Evolutionary conservation across 2,888 invertebrate species (phyloP).

Genomic region (Harpalus rubripes): DNA sequence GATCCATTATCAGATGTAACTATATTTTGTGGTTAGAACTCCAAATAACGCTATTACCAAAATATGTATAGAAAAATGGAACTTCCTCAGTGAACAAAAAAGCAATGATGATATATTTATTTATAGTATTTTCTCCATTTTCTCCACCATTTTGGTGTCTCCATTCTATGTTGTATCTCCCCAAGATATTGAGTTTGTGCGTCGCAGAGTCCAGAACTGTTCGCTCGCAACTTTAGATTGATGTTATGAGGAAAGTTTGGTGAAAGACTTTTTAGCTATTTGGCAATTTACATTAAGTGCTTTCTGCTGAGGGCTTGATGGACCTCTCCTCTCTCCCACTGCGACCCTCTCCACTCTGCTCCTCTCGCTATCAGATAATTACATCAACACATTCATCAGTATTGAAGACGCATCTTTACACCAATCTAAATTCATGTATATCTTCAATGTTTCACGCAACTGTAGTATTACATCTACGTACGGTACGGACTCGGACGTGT

Average conservation of each 20-base stretch:
- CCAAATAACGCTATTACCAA: too few species aligned
- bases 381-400: conserved; percentile 62
- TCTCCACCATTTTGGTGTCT: background rate
- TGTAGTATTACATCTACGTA: background rate
- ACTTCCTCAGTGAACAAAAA: background rate
- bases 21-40: too few species aligned
- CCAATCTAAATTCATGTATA: conserved; percentile 59
- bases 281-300: conserved; percentile 74
- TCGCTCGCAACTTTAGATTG: conserved; percentile 71
- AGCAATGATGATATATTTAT: background rate
- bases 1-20: too few species aligned
- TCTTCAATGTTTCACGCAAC: conserved; percentile 23
- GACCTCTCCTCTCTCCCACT: conserved; percentile 70
- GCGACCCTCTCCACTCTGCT: conserved; percentile 46
- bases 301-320: conserved; percentile 71
- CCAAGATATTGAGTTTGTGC: background rate
- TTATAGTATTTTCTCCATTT: background rate
- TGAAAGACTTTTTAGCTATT: conserved; percentile 73
- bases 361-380: conserved; percentile 52
- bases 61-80: too few species aligned
- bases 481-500: background rate
- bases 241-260: conserved; percentile 73
- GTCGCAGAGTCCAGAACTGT: background rate
- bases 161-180: background rate
- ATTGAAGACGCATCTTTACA: conserved; percentile 29